Evolutionary conservation across 2,797 vertebrate species (phyloP), one percentile per base, ranked within the genome.

Genomic region (Mycteria americana): DNA sequence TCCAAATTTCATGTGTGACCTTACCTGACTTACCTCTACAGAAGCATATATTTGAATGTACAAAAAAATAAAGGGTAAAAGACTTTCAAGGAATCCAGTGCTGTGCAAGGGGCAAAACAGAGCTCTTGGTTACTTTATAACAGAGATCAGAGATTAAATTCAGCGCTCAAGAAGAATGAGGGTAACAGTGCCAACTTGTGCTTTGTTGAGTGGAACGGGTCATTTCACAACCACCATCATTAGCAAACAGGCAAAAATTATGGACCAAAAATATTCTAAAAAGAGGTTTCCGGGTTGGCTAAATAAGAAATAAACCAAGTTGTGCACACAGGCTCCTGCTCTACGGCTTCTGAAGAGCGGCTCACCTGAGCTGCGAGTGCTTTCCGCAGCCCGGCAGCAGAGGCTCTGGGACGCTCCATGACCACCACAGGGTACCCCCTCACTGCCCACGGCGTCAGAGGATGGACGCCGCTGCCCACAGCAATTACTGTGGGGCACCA

Each of bases 61-160:
- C 81, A 76, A 88, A 50, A 50, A 70, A 33, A 60, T 2, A 8
- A 68, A 48, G 22, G 5, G 4, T 63, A 57, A 72, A 43, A 59
- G n/a, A 39, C 18, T 15, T 56, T n/a, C 16, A 72, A 37, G 35
- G 74, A 89, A 86, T 33, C n/a, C 50, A 50, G 7, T 53, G 57
- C 35, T 19, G 59, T 16, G 45, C 70, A 62, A 65, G 60, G 25
- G 48, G 30, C 68, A 46, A 59, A 53, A 5, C 33, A 60, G 76
- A 78, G 72, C 79, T 73, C 59, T 41, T 18, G n/a, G 86, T 94
- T 93, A 96, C 85, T 89, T 46, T 93, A 17, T 76, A 93, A 74
- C 70, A 46, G 62, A 87, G 90, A 69, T 53, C 64, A 75, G 45
- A 54, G 85, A 69, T 86, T 77, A 91, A 50, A 67, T 62, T 68